These are phyloP conservation scores for Blennius ocellaris DNA, from an alignment of 2,113 vertebrate species.

Conservation along the genomic window DNA sequence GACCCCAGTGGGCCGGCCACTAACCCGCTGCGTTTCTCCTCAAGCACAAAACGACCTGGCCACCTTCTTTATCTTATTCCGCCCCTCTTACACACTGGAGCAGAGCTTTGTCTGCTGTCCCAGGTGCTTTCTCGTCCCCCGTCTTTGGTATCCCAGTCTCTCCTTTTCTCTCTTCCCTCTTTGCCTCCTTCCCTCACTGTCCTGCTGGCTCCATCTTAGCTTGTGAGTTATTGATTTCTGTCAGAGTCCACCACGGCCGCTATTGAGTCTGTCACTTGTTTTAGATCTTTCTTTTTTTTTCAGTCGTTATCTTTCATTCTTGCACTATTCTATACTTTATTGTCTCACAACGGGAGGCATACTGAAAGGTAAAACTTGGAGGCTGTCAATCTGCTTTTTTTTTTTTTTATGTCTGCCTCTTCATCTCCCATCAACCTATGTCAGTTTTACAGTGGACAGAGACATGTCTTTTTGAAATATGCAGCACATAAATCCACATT, in stretches of 20 bases:
- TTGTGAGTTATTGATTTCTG: constrained; percentile 74
- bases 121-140: constrained; percentile 15
- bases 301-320: constrained; percentile 10
- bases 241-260: constrained; percentile 64
- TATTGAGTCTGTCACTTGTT: constrained; percentile 14
- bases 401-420: neutral
- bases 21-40: constrained; percentile 54
- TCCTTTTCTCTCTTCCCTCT: constrained; percentile 16
- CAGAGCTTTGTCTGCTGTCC: constrained; percentile 48
- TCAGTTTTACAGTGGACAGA: constrained; percentile 11
- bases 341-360: constrained; percentile 8
- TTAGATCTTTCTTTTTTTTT: constrained; percentile 6
- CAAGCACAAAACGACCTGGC: constrained; percentile 49
- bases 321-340: constrained; percentile 2
- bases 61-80: constrained; percentile 57
- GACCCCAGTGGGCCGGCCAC: constrained; percentile 52
- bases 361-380: constrained; percentile 2
- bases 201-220: constrained; percentile 65
- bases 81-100: constrained; percentile 39
- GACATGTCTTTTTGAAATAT: constrained; percentile 5
- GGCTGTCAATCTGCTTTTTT: constrained; percentile 3
- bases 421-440: neutral
- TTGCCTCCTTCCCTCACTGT: constrained; percentile 40
- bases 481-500: neutral
- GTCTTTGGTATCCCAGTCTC: constrained; percentile 40